A percentile compares a stretch with the other conserved stretches of the same genome.
phyloP scores from a whole-genome alignment of 2,888 invertebrate species.

The Drosophila neotestacea region DNA sequence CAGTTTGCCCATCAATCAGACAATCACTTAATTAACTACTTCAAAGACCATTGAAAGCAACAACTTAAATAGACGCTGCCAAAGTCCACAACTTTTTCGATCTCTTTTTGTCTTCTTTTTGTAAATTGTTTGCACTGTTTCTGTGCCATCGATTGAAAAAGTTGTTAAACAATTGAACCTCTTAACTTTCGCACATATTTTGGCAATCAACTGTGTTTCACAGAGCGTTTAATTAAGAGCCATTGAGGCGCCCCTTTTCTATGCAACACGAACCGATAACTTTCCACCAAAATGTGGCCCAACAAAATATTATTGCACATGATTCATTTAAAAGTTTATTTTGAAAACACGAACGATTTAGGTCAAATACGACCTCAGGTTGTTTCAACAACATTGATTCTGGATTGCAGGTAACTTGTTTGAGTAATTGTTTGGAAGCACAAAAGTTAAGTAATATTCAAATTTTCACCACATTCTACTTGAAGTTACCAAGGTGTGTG shows the following conservation, averaged over 20 bases:
- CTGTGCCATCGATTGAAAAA: slow-evolving; percentile 65
- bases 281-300: slow-evolving; percentile 26
- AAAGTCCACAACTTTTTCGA: slow-evolving; percentile 51
- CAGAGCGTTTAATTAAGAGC: slow-evolving; percentile 56
- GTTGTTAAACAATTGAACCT: slow-evolving; percentile 38
- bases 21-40: slow-evolving; percentile 79
- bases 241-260: slow-evolving; percentile 12
- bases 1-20: slow-evolving; percentile 64
- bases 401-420: slow-evolving; percentile 4
- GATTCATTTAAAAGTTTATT: slow-evolving; percentile 54
- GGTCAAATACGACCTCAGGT: slow-evolving; percentile 36
- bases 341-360: slow-evolving; percentile 40
- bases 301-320: slow-evolving; percentile 55
- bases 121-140: slow-evolving; percentile 43
- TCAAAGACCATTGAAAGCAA: slow-evolving; percentile 46
- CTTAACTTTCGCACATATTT: slow-evolving; percentile 20
- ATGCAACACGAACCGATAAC: slow-evolving; percentile 19
- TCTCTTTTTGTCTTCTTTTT: slow-evolving; percentile 20
- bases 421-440: slow-evolving; percentile 9
- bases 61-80: slow-evolving; percentile 46
- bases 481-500: slow-evolving; percentile 15
- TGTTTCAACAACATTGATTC: slow-evolving; percentile 34
- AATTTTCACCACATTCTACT: slow-evolving; percentile 54
- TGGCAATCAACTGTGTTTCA: slow-evolving; percentile 27
- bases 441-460: slow-evolving; percentile 52